Evolutionary conservation across 2,888 invertebrate species (phyloP).

Genomic region (Andrena marginata): DNA sequence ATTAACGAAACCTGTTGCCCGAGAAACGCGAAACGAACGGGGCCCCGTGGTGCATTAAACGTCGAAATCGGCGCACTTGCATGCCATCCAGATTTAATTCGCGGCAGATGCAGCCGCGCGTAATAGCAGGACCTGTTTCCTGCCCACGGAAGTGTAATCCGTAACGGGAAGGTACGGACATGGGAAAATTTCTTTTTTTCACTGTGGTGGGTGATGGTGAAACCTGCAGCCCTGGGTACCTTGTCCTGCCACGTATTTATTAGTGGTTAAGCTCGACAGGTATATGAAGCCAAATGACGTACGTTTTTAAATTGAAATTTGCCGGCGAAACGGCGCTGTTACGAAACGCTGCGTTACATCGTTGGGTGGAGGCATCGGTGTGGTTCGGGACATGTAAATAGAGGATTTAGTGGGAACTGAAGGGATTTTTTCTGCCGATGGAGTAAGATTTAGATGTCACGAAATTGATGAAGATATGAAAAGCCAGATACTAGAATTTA

Average conservation of each 20-base stretch:
- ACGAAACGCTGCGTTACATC: too few species aligned
- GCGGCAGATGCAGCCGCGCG: slow-evolving; percentile 63
- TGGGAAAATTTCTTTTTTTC: slow-evolving; percentile 32
- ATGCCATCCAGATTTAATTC: slow-evolving; percentile 56
- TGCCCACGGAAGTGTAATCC: slow-evolving; percentile 68
- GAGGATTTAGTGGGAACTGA: too few species aligned
- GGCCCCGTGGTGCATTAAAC: slow-evolving; percentile 19
- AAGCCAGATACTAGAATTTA: too few species aligned
- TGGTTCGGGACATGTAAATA: too few species aligned
- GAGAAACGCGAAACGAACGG: slow-evolving; percentile 45
- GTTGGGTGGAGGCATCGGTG: too few species aligned
- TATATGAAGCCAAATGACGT: too few species aligned
- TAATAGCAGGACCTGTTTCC: slow-evolving; percentile 60
- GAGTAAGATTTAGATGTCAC: too few species aligned
- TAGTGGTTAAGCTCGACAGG: too few species aligned
- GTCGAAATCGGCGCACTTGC: slow-evolving; percentile 31
- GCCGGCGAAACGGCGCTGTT: too few species aligned
- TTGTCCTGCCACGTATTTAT: not conserved
- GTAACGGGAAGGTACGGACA: slow-evolving; percentile 68
- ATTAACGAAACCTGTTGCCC: slow-evolving; percentile 66
- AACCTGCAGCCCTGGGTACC: slow-evolving; percentile 10
- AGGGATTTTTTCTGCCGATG: too few species aligned
- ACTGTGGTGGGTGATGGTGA: slow-evolving; percentile 2
- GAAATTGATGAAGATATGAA: too few species aligned
- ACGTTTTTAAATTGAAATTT: too few species aligned